Conservation (phyloP, 2,888 invertebrate genomes). For the Anticlea derivata region DNA sequence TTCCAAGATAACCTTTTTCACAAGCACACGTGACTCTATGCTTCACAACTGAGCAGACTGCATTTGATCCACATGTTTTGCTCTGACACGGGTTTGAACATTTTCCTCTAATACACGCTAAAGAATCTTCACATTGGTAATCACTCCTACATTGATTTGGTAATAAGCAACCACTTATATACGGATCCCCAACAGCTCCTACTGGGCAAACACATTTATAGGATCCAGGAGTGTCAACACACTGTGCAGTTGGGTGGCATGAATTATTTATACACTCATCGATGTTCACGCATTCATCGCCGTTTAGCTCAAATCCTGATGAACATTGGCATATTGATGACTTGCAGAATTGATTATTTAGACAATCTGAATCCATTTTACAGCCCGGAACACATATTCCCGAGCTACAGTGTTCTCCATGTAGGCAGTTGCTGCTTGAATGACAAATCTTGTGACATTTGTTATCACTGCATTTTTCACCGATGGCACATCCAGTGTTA, state of each 20-base stretch:
- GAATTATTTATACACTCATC: conserved; percentile 91
- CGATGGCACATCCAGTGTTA: conserved; percentile 90
- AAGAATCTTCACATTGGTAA: conserved; percentile 88
- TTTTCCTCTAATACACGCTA: conserved; percentile 89
- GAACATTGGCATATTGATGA: conserved; percentile 90
- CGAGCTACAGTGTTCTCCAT: conserved; percentile 93
- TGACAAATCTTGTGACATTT: conserved; percentile 94
- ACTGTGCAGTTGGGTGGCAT: conserved; percentile 91
- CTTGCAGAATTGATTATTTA: conserved; percentile 90
- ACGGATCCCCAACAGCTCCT: conserved; percentile 90
- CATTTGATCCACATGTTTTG: conserved; percentile 89
- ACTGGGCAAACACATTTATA: conserved; percentile 91
- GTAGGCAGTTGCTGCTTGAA: conserved; percentile 94
- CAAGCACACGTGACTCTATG: conserved; percentile 90
- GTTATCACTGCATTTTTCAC: conserved; percentile 91
- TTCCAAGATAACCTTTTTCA: conserved; percentile 92
- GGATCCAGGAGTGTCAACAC: conserved; percentile 91
- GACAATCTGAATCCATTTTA: conserved; percentile 91
- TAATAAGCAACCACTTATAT: conserved; percentile 87
- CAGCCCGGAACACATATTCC: conserved; percentile 94
- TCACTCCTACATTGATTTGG: conserved; percentile 91
- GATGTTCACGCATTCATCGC: conserved; percentile 91
- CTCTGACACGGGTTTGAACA: conserved; percentile 92
- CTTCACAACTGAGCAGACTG: conserved; percentile 88
- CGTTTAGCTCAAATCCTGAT: conserved; percentile 88